These are phyloP conservation scores for Catalaphyllia jardinei DNA, from an alignment of 64 coral and sea anemone genomes.

Conservation along the genomic window DNA sequence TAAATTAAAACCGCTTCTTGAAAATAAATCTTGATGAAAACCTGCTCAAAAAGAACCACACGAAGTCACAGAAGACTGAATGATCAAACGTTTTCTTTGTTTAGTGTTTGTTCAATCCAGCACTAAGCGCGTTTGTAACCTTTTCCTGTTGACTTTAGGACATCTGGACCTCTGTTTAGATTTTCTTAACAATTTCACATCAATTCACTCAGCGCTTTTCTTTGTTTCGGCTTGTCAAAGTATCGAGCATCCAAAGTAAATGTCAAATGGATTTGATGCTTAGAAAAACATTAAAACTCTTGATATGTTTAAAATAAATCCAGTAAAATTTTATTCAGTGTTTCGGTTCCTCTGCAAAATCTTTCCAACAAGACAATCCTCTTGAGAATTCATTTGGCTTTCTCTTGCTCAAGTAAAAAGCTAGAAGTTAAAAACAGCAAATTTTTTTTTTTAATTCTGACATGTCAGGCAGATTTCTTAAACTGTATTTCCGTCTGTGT, in stretches of 20 bases:
- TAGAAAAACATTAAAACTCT: too few species aligned
- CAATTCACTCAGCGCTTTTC: background rate
- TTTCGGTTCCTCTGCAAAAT: too few species aligned
- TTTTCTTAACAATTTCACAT: background rate
- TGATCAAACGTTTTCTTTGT: background rate
- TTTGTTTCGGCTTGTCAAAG: background rate
- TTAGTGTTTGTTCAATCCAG: background rate
- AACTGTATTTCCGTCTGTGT: background rate
- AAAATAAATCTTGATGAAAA: background rate
- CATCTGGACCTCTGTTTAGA: conserved; percentile 12
- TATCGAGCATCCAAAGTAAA: background rate
- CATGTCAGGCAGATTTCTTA: background rate
- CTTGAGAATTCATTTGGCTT: too few species aligned
- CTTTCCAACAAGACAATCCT: too few species aligned
- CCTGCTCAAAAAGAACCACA: background rate
- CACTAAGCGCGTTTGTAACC: background rate
- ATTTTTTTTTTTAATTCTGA: background rate
- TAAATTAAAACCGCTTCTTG: background rate
- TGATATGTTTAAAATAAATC: too few species aligned
- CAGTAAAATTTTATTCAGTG: too few species aligned
- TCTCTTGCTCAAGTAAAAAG: background rate
- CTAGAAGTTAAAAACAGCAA: background rate
- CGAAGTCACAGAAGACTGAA: background rate
- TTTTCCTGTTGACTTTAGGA: background rate
- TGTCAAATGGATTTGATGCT: too few species aligned